These are phyloP conservation scores for Onchidella celtica DNA, from an alignment of 2,888 invertebrate species.

Conservation along the genomic window DNA sequence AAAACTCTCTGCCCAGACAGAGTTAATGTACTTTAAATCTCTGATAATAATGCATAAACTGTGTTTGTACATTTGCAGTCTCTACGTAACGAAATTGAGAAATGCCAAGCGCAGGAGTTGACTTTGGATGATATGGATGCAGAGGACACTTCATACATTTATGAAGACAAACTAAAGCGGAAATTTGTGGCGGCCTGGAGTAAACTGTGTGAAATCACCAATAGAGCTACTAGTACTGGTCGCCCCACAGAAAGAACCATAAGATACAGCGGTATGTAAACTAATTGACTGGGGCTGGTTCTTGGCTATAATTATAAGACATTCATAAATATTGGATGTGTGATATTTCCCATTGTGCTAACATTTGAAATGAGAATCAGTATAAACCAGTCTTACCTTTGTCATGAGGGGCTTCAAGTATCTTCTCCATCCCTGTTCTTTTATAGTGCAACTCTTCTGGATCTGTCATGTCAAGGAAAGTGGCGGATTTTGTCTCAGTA, in stretches of 20 bases:
- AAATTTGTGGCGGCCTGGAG: slow-evolving; percentile 78
- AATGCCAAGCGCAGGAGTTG: slow-evolving; percentile 86
- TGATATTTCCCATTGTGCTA: not conserved
- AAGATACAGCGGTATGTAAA: slow-evolving; percentile 68
- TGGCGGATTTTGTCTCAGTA: too few relatives aligned
- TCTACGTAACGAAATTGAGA: slow-evolving; percentile 85
- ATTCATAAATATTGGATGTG: not conserved
- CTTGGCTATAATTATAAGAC: too few relatives aligned
- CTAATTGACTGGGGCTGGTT: too few relatives aligned
- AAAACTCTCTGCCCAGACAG: too few relatives aligned
- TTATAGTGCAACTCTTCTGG: too few relatives aligned
- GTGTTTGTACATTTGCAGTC: slow-evolving; percentile 77
- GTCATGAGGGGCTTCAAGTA: too few relatives aligned
- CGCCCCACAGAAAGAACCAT: slow-evolving; percentile 73
- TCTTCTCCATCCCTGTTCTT: too few relatives aligned
- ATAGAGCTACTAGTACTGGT: slow-evolving; percentile 65
- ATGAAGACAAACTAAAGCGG: slow-evolving; percentile 84
- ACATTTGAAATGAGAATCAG: too few relatives aligned
- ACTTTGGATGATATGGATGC: slow-evolving; percentile 84
- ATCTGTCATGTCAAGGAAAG: too few relatives aligned
- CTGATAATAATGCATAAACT: too few relatives aligned
- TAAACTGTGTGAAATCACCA: slow-evolving; percentile 83
- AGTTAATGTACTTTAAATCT: too few relatives aligned
- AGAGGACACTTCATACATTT: slow-evolving; percentile 87
- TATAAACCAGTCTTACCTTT: too few relatives aligned